These are phyloP conservation scores for Xenopus laevis DNA, from an alignment of 2,113 vertebrate genomes.

Conservation along the genomic window DNA sequence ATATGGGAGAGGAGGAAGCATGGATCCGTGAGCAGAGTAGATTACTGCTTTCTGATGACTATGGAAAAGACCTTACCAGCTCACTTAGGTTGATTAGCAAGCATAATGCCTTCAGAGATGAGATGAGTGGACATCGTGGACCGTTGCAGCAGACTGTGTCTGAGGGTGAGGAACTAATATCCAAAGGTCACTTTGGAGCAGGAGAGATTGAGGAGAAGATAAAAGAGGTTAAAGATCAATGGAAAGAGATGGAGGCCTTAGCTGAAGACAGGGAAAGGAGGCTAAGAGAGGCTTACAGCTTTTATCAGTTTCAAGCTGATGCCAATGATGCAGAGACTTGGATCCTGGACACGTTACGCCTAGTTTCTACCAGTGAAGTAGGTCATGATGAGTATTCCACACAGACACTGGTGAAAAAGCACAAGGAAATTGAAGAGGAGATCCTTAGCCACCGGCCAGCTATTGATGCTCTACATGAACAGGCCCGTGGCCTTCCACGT, in stretches of 20 bases:
- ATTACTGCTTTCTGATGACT: conserved; percentile 77
- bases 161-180: conserved; percentile 71
- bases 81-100: conserved; percentile 83
- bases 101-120: conserved; percentile 80
- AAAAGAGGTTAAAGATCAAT: conserved; percentile 72
- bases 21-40: conserved; percentile 91
- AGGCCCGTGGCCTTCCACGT: conserved; percentile 65
- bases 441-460: conserved; percentile 75
- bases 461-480: conserved; percentile 80
- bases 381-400: conserved; percentile 90
- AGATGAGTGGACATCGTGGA: conserved; percentile 84
- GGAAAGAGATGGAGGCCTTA: conserved; percentile 76
- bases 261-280: conserved; percentile 70
- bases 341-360: conserved; percentile 77
- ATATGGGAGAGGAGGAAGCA: conserved; percentile 82
- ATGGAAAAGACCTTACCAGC: conserved; percentile 79
- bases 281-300: conserved; percentile 74
- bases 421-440: conserved; percentile 87
- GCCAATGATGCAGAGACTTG: conserved; percentile 84
- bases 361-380: conserved; percentile 82
- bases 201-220: conserved; percentile 60
- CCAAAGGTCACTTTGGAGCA: conserved; percentile 76
- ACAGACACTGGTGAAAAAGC: conserved; percentile 80
- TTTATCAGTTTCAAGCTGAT: conserved; percentile 87
- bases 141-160: conserved; percentile 78